phyloP scores from a whole-genome alignment of 2,888 invertebrate species.

The Amblyjoppa proteus region DNA sequence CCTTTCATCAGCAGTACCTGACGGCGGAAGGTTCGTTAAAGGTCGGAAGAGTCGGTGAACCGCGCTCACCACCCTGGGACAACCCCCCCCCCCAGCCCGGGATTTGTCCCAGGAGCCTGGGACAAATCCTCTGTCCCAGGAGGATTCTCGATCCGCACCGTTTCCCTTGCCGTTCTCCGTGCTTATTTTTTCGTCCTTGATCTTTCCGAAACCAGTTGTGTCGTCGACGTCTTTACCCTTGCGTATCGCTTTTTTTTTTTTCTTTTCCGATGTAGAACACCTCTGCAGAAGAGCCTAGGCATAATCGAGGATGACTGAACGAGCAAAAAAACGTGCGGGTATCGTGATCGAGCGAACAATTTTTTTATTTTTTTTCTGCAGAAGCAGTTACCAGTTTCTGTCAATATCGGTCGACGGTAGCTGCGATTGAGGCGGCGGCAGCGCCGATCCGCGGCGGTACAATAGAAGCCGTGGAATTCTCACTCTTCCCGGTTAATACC shows the following conservation, averaged over 20 bases:
- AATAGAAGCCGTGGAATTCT: constrained; percentile 46
- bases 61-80: not conserved
- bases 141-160: not conserved
- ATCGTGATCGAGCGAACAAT: constrained; percentile 9
- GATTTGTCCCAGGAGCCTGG: too few species aligned
- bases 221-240: not conserved
- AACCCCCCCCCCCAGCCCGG: too few species aligned
- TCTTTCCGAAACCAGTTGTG: not conserved
- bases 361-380: constrained; percentile 35
- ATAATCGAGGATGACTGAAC: not conserved
- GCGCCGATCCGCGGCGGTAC: constrained; percentile 1
- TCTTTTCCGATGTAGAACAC: not conserved
- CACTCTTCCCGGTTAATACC: constrained; percentile 49
- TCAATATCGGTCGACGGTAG: constrained; percentile 8
- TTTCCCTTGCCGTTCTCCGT: not conserved
- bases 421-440: not conserved
- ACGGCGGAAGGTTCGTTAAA: constrained; percentile 7
- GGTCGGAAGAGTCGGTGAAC: constrained; percentile 1
- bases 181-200: not conserved
- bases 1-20: not conserved
- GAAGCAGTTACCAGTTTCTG: constrained; percentile 1
- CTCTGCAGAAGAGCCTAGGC: not conserved
- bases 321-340: constrained; percentile 5
- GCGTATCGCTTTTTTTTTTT: not conserved
- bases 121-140: not conserved